Percentiles rank a stretch among this genome's conserved stretches.
Conservation (phyloP, 2,797 vertebrate species). For the Malacoraja senta region DNA sequence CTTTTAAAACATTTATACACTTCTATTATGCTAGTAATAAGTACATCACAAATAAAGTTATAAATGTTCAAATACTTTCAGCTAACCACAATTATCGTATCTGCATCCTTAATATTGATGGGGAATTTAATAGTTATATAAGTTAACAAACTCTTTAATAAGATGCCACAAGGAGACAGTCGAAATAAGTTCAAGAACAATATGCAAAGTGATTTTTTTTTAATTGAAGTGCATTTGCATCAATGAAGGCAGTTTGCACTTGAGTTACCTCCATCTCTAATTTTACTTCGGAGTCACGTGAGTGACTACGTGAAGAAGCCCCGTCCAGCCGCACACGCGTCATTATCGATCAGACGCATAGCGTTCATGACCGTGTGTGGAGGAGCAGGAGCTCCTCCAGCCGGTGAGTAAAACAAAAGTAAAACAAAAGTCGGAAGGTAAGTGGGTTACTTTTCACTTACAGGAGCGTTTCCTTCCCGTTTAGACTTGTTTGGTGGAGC, state of each 20-base stretch:
- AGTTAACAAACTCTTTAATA: background rate
- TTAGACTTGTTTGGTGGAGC: no score
- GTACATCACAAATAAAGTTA: background rate
- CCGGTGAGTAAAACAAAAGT: no score
- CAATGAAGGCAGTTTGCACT: background rate
- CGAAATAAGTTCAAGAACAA: background rate
- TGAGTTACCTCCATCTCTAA: background rate
- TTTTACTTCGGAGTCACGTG: no score
- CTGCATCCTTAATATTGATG: background rate
- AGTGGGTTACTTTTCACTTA: no score
- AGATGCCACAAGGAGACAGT: background rate
- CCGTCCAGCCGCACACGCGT: no score
- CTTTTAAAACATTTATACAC: background rate
- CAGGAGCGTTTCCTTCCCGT: no score
- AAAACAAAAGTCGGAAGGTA: no score
- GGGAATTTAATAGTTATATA: slow-evolving; percentile 16
- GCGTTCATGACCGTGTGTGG: no score
- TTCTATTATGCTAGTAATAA: background rate
- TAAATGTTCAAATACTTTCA: background rate
- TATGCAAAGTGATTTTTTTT: slow-evolving; percentile 3
- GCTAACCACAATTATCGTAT: background rate
- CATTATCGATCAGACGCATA: no score
- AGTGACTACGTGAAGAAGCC: no score
- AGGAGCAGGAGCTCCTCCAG: no score
- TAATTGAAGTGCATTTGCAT: background rate